These are phyloP conservation scores for Stichodactyla helianthus DNA, from an alignment of 64 coral and sea anemone species.

Conservation along the genomic window DNA sequence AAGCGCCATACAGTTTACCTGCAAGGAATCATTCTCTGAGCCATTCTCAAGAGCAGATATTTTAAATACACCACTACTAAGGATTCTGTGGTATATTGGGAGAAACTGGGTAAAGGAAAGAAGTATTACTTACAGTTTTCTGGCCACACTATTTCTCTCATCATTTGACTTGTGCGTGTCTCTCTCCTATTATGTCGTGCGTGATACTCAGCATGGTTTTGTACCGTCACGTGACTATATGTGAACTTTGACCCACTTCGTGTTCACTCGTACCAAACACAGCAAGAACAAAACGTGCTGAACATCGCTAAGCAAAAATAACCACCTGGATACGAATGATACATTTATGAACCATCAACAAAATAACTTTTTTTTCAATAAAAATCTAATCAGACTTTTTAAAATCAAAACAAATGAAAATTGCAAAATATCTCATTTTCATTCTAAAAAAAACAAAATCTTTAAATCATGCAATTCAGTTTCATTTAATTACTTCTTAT, in stretches of 20 bases:
- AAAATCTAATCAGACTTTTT: too few species aligned
- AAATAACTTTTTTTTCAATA: too few species aligned
- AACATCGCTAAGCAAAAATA: too few species aligned
- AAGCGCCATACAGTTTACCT: background rate
- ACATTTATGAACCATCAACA: too few species aligned
- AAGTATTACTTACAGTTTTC: background rate
- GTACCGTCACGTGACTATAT: slow-evolving; percentile 25
- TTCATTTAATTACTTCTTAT: too few species aligned
- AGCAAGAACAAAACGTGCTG: too few species aligned
- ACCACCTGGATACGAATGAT: too few species aligned
- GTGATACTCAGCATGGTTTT: slow-evolving; percentile 9
- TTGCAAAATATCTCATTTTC: too few species aligned
- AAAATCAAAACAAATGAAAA: too few species aligned
- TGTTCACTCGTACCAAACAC: background rate
- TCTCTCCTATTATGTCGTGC: background rate
- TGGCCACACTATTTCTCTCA: background rate
- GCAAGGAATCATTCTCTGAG: background rate
- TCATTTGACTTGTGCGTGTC: background rate
- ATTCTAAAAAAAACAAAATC: too few species aligned
- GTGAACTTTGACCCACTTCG: slow-evolving; percentile 10
- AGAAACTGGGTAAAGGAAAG: background rate
- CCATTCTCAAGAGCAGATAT: background rate
- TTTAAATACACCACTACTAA: background rate
- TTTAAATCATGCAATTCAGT: too few species aligned
- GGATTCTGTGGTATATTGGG: background rate